These are phyloP conservation scores for Gymnocheta viridis DNA, from an alignment of 2,888 invertebrate genomes.

Conservation along the genomic window DNA sequence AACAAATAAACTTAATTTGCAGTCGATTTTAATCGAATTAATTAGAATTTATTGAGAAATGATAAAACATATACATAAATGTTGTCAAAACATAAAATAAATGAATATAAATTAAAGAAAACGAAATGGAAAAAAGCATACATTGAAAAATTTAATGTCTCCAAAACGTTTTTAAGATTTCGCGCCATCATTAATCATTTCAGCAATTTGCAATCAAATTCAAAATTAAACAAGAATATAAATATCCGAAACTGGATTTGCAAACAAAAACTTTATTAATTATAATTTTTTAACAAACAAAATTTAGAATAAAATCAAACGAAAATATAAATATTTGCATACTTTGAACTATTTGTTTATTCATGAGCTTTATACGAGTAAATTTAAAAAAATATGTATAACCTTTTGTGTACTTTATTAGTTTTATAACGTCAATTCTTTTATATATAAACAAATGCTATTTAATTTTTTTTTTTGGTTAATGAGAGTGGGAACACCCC, in stretches of 20 bases:
- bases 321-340: background rate
- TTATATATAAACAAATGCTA: background rate
- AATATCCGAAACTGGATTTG: background rate
- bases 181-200: slow-evolving; percentile 45
- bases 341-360: background rate
- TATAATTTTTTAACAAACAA: background rate
- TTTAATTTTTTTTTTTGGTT: background rate
- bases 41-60: slow-evolving; percentile 4
- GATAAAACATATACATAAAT: background rate
- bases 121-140: background rate
- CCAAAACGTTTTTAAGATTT: background rate
- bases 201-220: background rate
- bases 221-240: background rate
- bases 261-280: background rate
- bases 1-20: slow-evolving; percentile 20
- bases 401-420: background rate
- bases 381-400: background rate
- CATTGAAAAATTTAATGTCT: background rate
- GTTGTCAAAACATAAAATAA: background rate
- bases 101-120: background rate
- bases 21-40: slow-evolving; percentile 1
- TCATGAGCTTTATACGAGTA: background rate
- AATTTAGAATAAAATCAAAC: too few species aligned
- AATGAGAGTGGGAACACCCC: background rate
- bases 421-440: background rate